phyloP scores from a whole-genome alignment of 2,888 invertebrate genomes.

The Platerodrilus igneus region DNA sequence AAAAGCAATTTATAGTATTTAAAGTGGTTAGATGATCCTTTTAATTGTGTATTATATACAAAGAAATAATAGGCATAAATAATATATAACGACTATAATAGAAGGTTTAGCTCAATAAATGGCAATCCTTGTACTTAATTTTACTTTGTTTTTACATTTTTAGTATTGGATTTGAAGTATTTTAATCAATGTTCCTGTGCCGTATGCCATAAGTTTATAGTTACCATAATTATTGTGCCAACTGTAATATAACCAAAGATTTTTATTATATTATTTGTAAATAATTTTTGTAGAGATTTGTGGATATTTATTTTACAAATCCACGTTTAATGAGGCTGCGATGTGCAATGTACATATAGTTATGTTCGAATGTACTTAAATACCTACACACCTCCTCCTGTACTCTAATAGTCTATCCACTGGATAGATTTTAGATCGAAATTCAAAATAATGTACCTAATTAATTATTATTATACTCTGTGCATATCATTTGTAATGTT shows the following conservation, averaged over 20 bases:
- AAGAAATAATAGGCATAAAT: too few relatives aligned
- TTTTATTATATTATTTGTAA: conserved; percentile 31
- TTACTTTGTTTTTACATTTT: conserved; percentile 5
- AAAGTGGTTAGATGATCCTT: neutral
- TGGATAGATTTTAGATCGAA: conserved; percentile 36
- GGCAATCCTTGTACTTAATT: too few relatives aligned
- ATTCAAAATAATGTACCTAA: conserved; percentile 32
- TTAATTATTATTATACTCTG: conserved; percentile 45
- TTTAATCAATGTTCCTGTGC: conserved; percentile 7
- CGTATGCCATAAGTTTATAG: conserved; percentile 11
- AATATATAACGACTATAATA: too few relatives aligned
- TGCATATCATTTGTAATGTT: conserved; percentile 60
- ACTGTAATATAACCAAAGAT: conserved; percentile 34
- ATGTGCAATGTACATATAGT: conserved; percentile 42
- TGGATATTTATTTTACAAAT: conserved; percentile 13
- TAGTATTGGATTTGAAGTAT: conserved; percentile 8
- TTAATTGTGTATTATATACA: neutral
- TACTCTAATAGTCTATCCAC: too few relatives aligned
- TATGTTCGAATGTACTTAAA: conserved; percentile 26
- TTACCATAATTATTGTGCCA: conserved; percentile 33
- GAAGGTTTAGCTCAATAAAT: too few relatives aligned
- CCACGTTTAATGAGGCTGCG: conserved; percentile 42
- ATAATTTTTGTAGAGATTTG: conserved; percentile 18
- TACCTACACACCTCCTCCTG: conserved; percentile 32
- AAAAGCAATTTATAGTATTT: too few relatives aligned